These are phyloP conservation scores for Hirundo rustica DNA, from an alignment of 2,797 vertebrate species.

Conservation along the genomic window DNA sequence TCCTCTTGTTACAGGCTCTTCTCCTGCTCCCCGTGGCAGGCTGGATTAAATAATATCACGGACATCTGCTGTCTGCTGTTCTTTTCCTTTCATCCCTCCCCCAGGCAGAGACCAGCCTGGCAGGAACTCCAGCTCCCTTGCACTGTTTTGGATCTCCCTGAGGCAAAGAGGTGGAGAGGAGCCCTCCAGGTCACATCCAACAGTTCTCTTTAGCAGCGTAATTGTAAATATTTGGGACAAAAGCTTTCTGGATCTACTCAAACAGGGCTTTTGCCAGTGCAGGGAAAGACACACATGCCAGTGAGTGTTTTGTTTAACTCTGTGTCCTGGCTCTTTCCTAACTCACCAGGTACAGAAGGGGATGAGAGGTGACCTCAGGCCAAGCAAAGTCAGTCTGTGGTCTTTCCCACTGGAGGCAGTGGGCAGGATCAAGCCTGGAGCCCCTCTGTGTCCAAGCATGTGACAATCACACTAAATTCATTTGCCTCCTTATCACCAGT, in stretches of 20 bases:
- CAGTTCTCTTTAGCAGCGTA: neutral
- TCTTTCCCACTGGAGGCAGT: neutral
- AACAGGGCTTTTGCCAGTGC: neutral
- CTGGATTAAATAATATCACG: constrained; percentile 1
- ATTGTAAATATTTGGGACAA: constrained; percentile 52
- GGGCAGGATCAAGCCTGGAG: neutral
- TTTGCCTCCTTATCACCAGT: neutral
- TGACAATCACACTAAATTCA: neutral
- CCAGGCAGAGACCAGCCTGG: neutral
- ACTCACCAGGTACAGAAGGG: neutral
- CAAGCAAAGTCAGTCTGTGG: neutral
- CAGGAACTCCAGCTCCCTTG: neutral
- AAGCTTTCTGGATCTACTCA: constrained; percentile 43
- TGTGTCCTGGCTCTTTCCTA: neutral
- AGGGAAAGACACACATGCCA: neutral
- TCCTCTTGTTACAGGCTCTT: neutral
- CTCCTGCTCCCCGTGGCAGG: accelerated
- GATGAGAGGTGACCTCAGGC: neutral
- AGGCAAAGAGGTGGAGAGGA: constrained; percentile 18
- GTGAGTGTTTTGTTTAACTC: neutral
- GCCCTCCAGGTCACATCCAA: neutral
- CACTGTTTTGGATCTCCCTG: neutral
- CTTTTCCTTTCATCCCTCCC: neutral
- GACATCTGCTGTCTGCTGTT: constrained; percentile 20
- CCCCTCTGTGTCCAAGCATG: accelerated